These are phyloP conservation scores for Oophaga pumilio DNA, from an alignment of 2,113 vertebrate species.

Conservation along the genomic window DNA sequence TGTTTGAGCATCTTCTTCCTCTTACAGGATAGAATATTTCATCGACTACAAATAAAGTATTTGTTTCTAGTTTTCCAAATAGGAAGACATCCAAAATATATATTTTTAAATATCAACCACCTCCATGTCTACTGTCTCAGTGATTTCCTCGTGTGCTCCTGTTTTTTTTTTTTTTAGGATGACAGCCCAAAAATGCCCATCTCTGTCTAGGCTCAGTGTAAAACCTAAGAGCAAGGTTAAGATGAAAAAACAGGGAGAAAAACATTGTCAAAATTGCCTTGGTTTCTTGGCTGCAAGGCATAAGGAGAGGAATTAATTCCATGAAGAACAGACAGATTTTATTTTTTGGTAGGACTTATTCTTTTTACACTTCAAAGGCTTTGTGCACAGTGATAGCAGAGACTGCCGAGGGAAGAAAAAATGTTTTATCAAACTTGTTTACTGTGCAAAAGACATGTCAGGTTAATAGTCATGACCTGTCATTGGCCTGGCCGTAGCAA, in stretches of 20 bases:
- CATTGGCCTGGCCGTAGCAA: not conserved
- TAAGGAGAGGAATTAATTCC: constrained; percentile 2
- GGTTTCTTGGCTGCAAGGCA: not conserved
- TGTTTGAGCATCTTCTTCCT: no score
- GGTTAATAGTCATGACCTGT: constrained; percentile 21
- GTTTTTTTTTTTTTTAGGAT: not conserved
- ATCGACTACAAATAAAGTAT: not conserved
- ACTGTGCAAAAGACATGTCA: constrained; percentile 5
- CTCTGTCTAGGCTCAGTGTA: not conserved
- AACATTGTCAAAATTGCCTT: not conserved
- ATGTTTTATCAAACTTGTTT: constrained; percentile 1
- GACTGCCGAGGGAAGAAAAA: not conserved
- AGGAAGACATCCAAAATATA: not conserved
- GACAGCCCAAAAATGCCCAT: not conserved
- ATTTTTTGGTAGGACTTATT: constrained; percentile 27
- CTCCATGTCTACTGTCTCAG: not conserved
- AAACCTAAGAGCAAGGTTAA: not conserved
- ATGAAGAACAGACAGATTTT: not conserved
- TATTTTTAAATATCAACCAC: not conserved
- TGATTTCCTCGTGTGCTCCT: not conserved
- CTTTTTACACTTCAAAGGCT: constrained; percentile 35
- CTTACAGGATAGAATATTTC: not conserved
- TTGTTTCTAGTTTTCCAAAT: not conserved
- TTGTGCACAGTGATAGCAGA: constrained; percentile 13
- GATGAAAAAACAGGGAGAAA: not conserved